Base-by-base conservation (phyloP, 1,140 invertebrate genomes). In the Melanaphis sacchari region DNA sequence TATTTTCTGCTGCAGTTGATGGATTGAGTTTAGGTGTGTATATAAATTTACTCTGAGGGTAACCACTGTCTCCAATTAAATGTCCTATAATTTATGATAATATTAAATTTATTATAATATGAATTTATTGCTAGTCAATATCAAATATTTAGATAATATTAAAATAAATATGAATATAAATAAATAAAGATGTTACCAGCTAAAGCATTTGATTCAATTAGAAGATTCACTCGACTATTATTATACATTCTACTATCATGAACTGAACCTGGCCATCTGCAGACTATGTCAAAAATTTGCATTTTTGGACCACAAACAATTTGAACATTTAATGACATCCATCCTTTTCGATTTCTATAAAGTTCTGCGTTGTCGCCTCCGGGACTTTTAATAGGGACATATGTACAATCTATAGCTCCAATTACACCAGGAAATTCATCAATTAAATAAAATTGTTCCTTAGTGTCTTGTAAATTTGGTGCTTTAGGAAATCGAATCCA, bases 321-420 rank as follows among this genome's bases (percentile, higher is more conserved):
- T 94, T 95, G 95, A 15, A 95, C 95, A 93, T 95, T 95, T 59
- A 95, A 94, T 18, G 95, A 95, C 40, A 94, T 87, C 18, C 84
- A 43, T n/a, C 94, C 94, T 94, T 96, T 95, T 93, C 95, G 94
- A 94, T 95, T 95, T 76, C 95, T 81, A 93, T 94, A 96, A 38
- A 94, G 76, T 93, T 94, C 93, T 36, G 40, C 94, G 54, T 94
- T 94, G 24, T 93, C 38, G 24, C 93, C 90, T 94, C 94, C 91
- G 43, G 95, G 94, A 36, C 94, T 94, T 94, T 94, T 94, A n/a
- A 95, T 95, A 89, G 91, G 94, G 54, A 95, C 94, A 84, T 95
- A 95, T 52, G 95, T 95, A 26, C 95, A 95, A 94, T 96, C 95
- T 59, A 96, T 94, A 52, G 94, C 94, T 46, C 95, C 95, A 43